Conservation (phyloP, 2,888 invertebrate genomes). For the Dolichomitus sp. region DNA sequence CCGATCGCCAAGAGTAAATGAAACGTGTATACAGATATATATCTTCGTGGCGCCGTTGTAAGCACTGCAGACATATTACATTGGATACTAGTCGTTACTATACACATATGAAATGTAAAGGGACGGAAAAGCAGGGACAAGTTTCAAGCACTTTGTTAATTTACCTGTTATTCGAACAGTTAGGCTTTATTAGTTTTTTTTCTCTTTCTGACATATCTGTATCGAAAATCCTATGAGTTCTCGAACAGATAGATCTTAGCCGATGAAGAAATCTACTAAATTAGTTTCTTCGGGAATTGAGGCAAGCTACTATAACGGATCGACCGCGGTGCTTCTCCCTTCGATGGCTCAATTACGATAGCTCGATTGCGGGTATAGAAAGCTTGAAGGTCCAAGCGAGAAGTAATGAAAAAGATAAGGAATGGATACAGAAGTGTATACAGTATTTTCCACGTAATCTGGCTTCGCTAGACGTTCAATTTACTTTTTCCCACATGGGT, state of each 20-base stretch:
- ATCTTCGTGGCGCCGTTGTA: background rate
- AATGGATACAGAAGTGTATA: slow-evolving; percentile 26
- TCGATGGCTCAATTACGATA: slow-evolving; percentile 66
- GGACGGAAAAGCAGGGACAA: slow-evolving; percentile 31
- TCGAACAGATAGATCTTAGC: slow-evolving; percentile 48
- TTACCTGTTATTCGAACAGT: slow-evolving; percentile 66
- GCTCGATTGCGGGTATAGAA: slow-evolving; percentile 49
- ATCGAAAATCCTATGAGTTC: slow-evolving; percentile 54
- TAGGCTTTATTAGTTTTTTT: slow-evolving; percentile 62
- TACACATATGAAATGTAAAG: slow-evolving; percentile 14
- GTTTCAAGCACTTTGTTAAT: slow-evolving; percentile 64
- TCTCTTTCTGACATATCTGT: slow-evolving; percentile 28
- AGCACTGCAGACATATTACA: slow-evolving; percentile 11
- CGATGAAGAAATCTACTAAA: slow-evolving; percentile 67
- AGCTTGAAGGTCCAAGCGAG: slow-evolving; percentile 35
- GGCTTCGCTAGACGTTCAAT: slow-evolving; percentile 56
- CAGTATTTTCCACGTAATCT: slow-evolving; percentile 47
- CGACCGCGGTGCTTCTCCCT: slow-evolving; percentile 16
- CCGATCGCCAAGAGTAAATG: slow-evolving; percentile 56
- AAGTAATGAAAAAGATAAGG: slow-evolving; percentile 20
- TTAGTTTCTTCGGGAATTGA: slow-evolving; percentile 61
- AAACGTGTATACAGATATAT: slow-evolving; percentile 35
- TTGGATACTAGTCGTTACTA: slow-evolving; percentile 26
- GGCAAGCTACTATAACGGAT: slow-evolving; percentile 8
- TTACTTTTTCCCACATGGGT: slow-evolving; percentile 43